Base-by-base conservation (phyloP, 92 coral and sea anemone species). In the Chrysogorgia sp. region DNA sequence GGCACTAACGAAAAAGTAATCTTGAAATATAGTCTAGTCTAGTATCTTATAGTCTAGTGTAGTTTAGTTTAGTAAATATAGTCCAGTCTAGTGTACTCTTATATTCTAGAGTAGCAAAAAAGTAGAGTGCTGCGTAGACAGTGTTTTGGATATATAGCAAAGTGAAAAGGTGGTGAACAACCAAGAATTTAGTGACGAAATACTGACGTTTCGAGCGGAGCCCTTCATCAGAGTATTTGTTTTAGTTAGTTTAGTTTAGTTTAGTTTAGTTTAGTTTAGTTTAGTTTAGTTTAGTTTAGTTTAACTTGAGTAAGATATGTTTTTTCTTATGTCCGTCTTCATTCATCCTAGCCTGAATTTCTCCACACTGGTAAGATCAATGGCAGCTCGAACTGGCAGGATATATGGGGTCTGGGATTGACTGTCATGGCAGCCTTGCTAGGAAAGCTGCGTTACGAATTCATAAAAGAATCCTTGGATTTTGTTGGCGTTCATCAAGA, bases 401-500 rank as follows among this genome's bases (percentile, higher is more conserved):
- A 85, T 29, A 90, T 91, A 45, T 94, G 98, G 98, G 92, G 86
- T 80, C 87, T 94, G 37, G 86, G 94, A 56, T 84, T 94, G 20
- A 91, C 97, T 30, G 98, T 91, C 35, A 94, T 89, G 98, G 97
- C 92, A 10, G 86, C 94, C 76, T 87, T 91, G 91, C 70, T 94
- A 20, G 85, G 92, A 43, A 94, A 93, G 12, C 89, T 94, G 23
- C 80, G 97, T 58, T 91, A 91, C 63, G 96, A 92, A 35, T 94
- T 94, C 63, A 86, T 94, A 12, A 91, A 94, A 64, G 98, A 94
- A 58, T 96, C 92, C 1, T 75, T 94, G 64, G 98, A 94, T 76
- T 94, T 94, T 79, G 97, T 93, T 22, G 98, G 96, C 7, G 98
- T 93, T 8, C 97, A 94, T 78, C 77, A 97, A 24, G 97, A 89